A percentile compares a stretch with the other conserved stretches of the same genome.
phyloP scores from a whole-genome alignment of 2,113 vertebrate species.

The Pachyramphus minor region DNA sequence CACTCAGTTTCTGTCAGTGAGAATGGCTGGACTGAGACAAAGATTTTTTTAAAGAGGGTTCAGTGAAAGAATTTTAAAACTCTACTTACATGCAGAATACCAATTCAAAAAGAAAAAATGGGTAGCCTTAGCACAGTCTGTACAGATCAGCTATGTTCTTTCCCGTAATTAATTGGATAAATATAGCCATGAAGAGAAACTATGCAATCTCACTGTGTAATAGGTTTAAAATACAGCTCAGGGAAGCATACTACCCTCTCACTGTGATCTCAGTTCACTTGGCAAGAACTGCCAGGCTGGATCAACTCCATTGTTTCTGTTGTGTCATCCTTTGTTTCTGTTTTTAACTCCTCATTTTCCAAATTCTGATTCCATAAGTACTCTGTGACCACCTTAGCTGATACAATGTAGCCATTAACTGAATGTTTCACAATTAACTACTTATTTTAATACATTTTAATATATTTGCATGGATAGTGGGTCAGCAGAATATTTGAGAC shows the following conservation, averaged over 20 bases:
- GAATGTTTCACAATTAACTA: not conserved
- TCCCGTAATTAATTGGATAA: not conserved
- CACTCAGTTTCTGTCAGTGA: not conserved
- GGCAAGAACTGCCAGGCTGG: conserved; percentile 40
- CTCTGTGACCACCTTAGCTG: not conserved
- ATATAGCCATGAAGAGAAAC: not conserved
- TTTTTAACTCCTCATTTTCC: conserved; percentile 31
- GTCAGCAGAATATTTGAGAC: not conserved
- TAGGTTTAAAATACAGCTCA: not conserved
- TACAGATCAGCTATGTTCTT: not conserved
- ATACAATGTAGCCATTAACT: not conserved
- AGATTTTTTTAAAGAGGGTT: not conserved
- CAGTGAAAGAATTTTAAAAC: not conserved
- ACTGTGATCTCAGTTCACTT: conserved; percentile 33
- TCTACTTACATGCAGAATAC: not conserved
- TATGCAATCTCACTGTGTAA: not conserved
- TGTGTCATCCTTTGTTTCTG: conserved; percentile 29
- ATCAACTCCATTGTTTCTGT: conserved; percentile 40
- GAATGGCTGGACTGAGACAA: not conserved
- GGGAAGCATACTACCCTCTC: not conserved
- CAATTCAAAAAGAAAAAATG: not conserved
- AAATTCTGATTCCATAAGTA: not conserved
- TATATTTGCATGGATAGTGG: not conserved
- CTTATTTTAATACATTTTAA: not conserved
- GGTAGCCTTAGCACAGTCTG: not conserved